Conservation (phyloP, 2,888 invertebrate genomes). For the Agelastica alni region DNA sequence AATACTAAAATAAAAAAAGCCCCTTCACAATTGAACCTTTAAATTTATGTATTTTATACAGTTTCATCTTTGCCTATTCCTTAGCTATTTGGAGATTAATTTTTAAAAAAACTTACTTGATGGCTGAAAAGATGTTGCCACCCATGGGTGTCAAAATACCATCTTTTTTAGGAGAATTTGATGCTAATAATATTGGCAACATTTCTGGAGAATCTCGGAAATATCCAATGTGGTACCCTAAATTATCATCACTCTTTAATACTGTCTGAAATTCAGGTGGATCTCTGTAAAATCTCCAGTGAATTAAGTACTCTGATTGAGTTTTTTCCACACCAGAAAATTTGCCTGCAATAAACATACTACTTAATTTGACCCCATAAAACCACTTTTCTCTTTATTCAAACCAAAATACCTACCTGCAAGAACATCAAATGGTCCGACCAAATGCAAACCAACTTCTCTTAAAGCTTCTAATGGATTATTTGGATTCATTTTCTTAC, state of each 20-base stretch:
- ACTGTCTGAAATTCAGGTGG: constrained; percentile 93
- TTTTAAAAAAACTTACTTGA: constrained; percentile 63
- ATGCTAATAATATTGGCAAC: constrained; percentile 75
- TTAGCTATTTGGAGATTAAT: constrained; percentile 1
- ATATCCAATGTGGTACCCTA: constrained; percentile 86
- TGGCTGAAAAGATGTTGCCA: constrained; percentile 78
- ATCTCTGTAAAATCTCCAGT: constrained; percentile 93
- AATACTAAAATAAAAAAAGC: constrained; percentile 52
- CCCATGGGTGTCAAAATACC: constrained; percentile 74
- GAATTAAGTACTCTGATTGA: constrained; percentile 70
- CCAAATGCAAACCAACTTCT: constrained; percentile 70
- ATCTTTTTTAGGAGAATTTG: constrained; percentile 71
- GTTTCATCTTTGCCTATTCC: constrained; percentile 3
- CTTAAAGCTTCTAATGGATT: constrained; percentile 68
- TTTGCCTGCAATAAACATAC: constrained; percentile 62
- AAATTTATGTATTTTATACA: neutral
- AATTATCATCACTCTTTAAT: constrained; percentile 68
- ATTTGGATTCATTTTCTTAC: constrained; percentile 61
- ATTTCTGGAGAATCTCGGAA: constrained; percentile 82
- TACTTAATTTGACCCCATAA: neutral
- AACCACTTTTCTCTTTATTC: constrained; percentile 48
- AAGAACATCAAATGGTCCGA: constrained; percentile 88
- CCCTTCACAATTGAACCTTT: too few species aligned
- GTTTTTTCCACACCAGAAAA: constrained; percentile 42
- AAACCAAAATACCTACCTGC: constrained; percentile 59